Percentiles rank a stretch among this genome's conserved stretches.
These are phyloP conservation scores for Alloscopus bannaensis DNA, from an alignment of 2,888 invertebrate species.

Conservation along the genomic window DNA sequence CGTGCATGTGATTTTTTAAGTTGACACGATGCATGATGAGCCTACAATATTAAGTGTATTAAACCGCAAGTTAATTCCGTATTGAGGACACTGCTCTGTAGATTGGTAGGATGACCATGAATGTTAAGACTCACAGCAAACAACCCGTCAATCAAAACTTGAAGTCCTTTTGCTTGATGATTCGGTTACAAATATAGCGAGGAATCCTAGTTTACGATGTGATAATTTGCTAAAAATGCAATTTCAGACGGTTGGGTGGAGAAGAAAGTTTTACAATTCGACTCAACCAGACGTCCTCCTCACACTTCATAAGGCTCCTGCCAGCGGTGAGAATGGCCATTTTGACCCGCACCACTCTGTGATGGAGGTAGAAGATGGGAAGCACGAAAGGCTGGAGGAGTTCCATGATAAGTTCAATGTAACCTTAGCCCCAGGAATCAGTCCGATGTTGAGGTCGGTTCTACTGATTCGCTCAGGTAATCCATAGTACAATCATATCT, in stretches of 20 bases:
- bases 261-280: conserved; percentile 71
- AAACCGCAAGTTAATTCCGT: too few species aligned
- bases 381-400: conserved; percentile 64
- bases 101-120: too few species aligned
- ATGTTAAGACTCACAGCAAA: too few species aligned
- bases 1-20: too few species aligned
- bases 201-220: not conserved
- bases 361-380: conserved; percentile 35
- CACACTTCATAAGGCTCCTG: conserved; percentile 68
- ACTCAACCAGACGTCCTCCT: conserved; percentile 71
- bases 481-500: too few species aligned
- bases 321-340: conserved; percentile 42
- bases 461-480: conserved; percentile 68
- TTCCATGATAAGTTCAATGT: conserved; percentile 73
- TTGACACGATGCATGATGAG: too few species aligned
- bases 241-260: conserved; percentile 71
- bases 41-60: too few species aligned
- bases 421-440: conserved; percentile 71
- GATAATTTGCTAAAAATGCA: conserved; percentile 2
- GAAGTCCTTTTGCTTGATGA: not conserved
- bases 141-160: not conserved
- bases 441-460: conserved; percentile 72
- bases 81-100: too few species aligned
- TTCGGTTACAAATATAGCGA: not conserved
- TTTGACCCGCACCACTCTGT: conserved; percentile 54